Evolutionary conservation across 2,888 invertebrate genomes (phyloP).

Genomic region (Drosophila fulvimacula): DNA sequence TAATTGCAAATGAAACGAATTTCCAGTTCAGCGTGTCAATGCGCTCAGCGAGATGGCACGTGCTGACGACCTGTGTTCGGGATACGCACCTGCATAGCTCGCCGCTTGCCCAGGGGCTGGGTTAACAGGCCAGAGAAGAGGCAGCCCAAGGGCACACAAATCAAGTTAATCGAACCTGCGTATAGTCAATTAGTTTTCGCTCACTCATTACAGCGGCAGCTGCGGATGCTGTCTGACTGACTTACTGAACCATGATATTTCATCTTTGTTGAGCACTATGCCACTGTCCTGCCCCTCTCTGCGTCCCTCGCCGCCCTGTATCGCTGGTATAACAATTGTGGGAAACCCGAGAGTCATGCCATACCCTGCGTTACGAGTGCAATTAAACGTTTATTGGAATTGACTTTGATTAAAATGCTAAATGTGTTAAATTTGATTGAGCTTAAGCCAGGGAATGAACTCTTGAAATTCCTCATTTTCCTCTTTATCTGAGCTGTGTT

Average conservation of each 20-base stretch:
- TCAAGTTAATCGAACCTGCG: constrained; percentile 91
- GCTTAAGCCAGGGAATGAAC: constrained; percentile 35
- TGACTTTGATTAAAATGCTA: background rate
- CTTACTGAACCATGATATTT: constrained; percentile 91
- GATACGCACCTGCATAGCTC: constrained; percentile 88
- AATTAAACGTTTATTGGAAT: background rate
- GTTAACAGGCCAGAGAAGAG: constrained; percentile 90
- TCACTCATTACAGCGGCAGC: background rate
- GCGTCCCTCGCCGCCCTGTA: constrained; percentile 86
- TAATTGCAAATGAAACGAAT: constrained; percentile 46
- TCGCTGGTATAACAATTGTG: constrained; percentile 91
- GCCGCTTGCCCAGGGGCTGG: constrained; percentile 89
- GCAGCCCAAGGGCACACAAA: constrained; percentile 92
- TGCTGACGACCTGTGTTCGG: too few relatives aligned
- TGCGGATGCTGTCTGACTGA: constrained; percentile 11
- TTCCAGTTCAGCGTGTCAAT: constrained; percentile 63
- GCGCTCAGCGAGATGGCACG: background rate
- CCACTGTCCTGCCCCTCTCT: constrained; percentile 78
- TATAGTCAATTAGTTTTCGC: background rate
- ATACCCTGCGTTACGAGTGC: constrained; percentile 86
- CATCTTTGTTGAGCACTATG: constrained; percentile 86
- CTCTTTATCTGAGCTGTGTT: too few relatives aligned
- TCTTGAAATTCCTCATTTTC: too few relatives aligned
- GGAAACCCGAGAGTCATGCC: constrained; percentile 93
- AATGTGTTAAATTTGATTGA: background rate